Evolutionary conservation across 2,888 invertebrate species (phyloP).

Genomic region (Vanessa cardui): DNA sequence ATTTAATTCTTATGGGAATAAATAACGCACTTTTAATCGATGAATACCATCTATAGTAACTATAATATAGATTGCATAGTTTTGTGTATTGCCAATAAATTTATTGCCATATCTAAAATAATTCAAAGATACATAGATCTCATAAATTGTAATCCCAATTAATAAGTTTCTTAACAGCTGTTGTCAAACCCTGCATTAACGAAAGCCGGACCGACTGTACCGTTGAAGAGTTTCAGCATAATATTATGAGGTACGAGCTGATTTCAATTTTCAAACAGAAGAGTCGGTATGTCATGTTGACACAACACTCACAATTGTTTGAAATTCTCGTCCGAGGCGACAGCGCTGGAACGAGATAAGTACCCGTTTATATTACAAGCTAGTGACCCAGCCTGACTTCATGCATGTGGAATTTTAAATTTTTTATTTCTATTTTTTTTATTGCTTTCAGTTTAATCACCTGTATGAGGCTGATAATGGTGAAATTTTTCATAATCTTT

Average conservation of each 20-base stretch:
- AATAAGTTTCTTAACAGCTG: background rate
- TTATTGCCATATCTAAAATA: too few species aligned
- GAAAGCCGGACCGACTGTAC: slow-evolving; percentile 3
- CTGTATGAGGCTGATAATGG: too few species aligned
- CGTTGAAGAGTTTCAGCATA: slow-evolving; percentile 19
- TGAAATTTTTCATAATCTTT: too few species aligned
- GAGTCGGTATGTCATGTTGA: slow-evolving; percentile 47
- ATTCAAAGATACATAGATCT: background rate
- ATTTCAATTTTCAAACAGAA: slow-evolving; percentile 25
- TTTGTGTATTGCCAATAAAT: too few species aligned
- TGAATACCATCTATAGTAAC: background rate
- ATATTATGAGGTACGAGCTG: slow-evolving; percentile 19
- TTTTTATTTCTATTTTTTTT: background rate
- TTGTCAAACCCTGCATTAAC: slow-evolving; percentile 1
- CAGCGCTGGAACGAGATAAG: slow-evolving; percentile 19
- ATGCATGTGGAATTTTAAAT: background rate
- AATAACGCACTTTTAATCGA: slow-evolving; percentile 5
- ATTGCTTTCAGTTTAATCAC: too few species aligned
- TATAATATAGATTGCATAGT: background rate
- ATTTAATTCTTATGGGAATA: slow-evolving; percentile 12
- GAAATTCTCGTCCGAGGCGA: slow-evolving; percentile 33
- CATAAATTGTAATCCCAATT: background rate
- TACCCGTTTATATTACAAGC: slow-evolving; percentile 19
- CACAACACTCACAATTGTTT: slow-evolving; percentile 50
- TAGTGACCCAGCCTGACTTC: background rate